phyloP scores from a whole-genome alignment of 2,888 invertebrate genomes.

The Hydropsyche betteni region DNA sequence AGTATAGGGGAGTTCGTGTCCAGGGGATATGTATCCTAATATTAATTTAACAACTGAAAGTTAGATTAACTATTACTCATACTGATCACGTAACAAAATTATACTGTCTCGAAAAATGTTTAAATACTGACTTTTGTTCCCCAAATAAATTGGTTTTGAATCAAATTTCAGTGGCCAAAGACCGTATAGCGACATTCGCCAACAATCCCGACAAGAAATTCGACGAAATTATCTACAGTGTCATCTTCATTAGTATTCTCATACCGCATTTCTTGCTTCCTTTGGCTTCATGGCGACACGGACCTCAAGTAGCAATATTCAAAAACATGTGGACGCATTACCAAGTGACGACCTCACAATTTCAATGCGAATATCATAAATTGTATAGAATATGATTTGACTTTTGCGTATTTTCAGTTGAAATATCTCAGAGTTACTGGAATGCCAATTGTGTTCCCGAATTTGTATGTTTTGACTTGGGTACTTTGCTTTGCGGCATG shows the following conservation, averaged over 20 bases:
- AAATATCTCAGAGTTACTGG: constrained; percentile 71
- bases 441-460: constrained; percentile 72
- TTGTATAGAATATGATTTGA: neutral
- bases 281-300: constrained; percentile 76
- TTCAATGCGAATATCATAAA: neutral
- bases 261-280: constrained; percentile 77
- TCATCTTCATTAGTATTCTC: constrained; percentile 76
- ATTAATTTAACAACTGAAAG: too few relatives aligned
- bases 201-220: constrained; percentile 72
- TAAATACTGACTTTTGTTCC: too few relatives aligned
- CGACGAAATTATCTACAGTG: constrained; percentile 78
- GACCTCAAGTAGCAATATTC: constrained; percentile 75
- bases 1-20: too few relatives aligned
- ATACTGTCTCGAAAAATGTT: too few relatives aligned
- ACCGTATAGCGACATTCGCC: constrained; percentile 66
- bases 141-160: neutral
- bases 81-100: too few relatives aligned
- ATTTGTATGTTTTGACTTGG: constrained; percentile 71
- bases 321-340: constrained; percentile 84
- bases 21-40: too few relatives aligned
- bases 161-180: constrained; percentile 61
- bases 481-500: constrained; percentile 73
- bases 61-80: too few relatives aligned
- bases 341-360: constrained; percentile 62
- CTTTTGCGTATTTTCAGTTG: constrained; percentile 60